Conservation (phyloP, 1,140 invertebrate species). For the Akabosia matsudoensis region DNA sequence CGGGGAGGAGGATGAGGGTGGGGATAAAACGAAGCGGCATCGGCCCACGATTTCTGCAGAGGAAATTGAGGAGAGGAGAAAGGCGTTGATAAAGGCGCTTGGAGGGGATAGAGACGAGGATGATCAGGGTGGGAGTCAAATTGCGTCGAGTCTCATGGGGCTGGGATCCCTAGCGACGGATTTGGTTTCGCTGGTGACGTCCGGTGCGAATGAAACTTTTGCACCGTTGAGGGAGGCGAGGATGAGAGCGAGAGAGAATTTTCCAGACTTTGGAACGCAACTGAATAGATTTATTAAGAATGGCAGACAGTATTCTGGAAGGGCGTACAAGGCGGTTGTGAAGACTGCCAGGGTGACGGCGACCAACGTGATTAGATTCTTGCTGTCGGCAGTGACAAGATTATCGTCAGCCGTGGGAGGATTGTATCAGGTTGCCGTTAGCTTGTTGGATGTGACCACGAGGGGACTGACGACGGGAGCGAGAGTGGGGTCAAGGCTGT, state of each 20-base stretch:
- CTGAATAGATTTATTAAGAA: neutral
- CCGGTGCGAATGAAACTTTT: neutral
- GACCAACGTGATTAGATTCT: neutral
- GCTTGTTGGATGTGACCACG: neutral
- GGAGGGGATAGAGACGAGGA: neutral
- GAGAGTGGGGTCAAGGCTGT: neutral
- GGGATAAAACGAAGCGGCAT: neutral
- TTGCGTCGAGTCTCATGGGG: neutral
- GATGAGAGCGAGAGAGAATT: neutral
- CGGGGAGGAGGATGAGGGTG: neutral
- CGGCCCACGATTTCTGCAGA: neutral
- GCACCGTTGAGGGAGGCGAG: neutral
- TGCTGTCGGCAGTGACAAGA: neutral
- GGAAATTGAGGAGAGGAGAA: neutral
- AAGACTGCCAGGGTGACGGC: neutral
- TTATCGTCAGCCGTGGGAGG: neutral
- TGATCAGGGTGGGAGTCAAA: neutral
- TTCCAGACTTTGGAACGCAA: neutral
- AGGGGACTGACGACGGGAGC: neutral
- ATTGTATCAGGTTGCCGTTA: neutral
- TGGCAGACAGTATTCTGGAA: neutral
- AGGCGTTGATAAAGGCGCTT: neutral
- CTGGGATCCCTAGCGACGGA: neutral
- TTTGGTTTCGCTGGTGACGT: neutral
- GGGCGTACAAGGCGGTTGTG: neutral